These are phyloP conservation scores for Nothobranchius furzeri DNA, from an alignment of 2,113 vertebrate species.

Conservation along the genomic window DNA sequence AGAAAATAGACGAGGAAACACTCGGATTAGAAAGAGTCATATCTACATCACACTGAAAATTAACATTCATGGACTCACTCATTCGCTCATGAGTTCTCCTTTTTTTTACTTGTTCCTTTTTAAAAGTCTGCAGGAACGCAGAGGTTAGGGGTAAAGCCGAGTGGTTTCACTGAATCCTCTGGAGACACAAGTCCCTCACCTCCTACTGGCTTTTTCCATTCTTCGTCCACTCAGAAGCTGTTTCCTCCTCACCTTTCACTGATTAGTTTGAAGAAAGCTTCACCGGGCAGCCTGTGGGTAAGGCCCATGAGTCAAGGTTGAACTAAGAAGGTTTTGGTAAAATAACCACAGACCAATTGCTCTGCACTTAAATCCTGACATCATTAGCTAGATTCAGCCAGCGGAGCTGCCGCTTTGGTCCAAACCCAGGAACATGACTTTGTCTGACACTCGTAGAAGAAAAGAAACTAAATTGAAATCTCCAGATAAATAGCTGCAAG, in stretches of 20 bases:
- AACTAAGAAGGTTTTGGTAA: neutral
- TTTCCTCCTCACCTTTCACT: conserved; percentile 35
- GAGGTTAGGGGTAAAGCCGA: conserved; percentile 46
- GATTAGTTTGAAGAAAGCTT: conserved; percentile 27
- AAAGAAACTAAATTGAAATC: no score
- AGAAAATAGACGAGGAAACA: no score
- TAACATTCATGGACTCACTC: no score
- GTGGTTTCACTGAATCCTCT: conserved; percentile 47
- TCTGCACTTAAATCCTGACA: neutral
- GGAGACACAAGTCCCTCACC: conserved; percentile 42
- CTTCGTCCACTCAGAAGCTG: conserved; percentile 19
- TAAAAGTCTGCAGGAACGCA: conserved; percentile 14
- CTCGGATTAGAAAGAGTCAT: no score
- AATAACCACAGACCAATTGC: neutral
- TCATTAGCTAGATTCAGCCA: neutral
- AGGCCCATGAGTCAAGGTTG: neutral
- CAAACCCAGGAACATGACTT: neutral
- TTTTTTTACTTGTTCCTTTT: neutral
- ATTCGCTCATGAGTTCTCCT: conserved; percentile 2
- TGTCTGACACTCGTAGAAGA: no score
- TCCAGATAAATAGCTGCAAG: neutral
- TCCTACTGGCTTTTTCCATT: conserved; percentile 21
- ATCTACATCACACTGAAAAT: no score
- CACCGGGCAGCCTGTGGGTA: conserved; percentile 15
- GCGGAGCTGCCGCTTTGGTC: neutral